A percentile compares a stretch with the other conserved stretches of the same genome.
Conservation (phyloP, 2,888 invertebrate genomes). For the Ochlodes sylvanus region DNA sequence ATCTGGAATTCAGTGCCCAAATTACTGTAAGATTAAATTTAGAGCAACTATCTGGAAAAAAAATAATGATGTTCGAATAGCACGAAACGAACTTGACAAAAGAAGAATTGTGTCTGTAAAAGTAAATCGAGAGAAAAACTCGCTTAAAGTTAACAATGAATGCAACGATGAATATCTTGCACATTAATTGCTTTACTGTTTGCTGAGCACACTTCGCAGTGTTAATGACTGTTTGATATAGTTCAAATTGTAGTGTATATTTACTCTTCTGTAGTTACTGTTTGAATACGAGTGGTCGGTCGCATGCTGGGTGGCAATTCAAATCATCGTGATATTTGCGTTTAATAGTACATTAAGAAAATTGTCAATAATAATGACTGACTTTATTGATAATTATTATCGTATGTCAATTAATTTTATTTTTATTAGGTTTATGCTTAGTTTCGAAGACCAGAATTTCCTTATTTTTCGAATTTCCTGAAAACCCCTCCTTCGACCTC, state of each 20-base stretch:
- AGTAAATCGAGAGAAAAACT: constrained; percentile 25
- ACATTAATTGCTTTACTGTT: constrained; percentile 51
- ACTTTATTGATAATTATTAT: too few species aligned
- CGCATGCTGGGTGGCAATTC: neutral
- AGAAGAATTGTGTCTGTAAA: constrained; percentile 33
- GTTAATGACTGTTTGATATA: constrained; percentile 56
- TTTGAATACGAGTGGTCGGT: constrained; percentile 10
- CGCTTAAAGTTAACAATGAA: constrained; percentile 35
- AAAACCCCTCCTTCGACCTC: too few species aligned
- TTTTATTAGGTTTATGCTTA: too few species aligned
- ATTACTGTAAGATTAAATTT: constrained; percentile 32
- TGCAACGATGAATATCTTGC: constrained; percentile 42
- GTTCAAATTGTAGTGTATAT: constrained; percentile 45
- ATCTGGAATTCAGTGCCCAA: constrained; percentile 5
- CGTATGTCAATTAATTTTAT: too few species aligned
- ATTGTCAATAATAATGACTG: too few species aligned
- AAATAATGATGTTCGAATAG: constrained; percentile 34
- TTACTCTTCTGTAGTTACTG: constrained; percentile 19
- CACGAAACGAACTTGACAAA: constrained; percentile 32
- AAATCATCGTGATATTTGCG: too few species aligned
- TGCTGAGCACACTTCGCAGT: constrained; percentile 48
- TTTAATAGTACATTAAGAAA: too few species aligned
- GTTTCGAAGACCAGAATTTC: too few species aligned
- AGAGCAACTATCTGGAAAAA: constrained; percentile 24
- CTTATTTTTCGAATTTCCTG: too few species aligned